A percentile compares a stretch with the other conserved stretches of the same genome.
phyloP scores from a whole-genome alignment of 2,113 vertebrate species.

The cattle (Bos taurus) region ARS-UCD2.0 NC_037335.1:50340001-50340500 shows the following conservation, averaged over 20 bases:
- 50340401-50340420: background rate
- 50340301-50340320: background rate
- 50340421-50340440: background rate
- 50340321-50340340: background rate
- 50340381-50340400: background rate
- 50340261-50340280: background rate
- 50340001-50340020: background rate
- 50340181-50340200: background rate
- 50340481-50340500: slow-evolving; percentile 36
- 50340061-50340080: background rate
- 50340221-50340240: background rate
- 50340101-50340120: slow-evolving; percentile 33
- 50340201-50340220: background rate
- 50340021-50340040: background rate
- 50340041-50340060: background rate
- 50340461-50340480: background rate
- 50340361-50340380: background rate
- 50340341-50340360: background rate
- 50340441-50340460: background rate
- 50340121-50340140: background rate
- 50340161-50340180: background rate
- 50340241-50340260: background rate
- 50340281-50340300: background rate
- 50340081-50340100: background rate
- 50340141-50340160: background rate